Evolutionary conservation across 1,140 invertebrate species (phyloP).

Genomic region (Rhagoletis pomonella): DNA sequence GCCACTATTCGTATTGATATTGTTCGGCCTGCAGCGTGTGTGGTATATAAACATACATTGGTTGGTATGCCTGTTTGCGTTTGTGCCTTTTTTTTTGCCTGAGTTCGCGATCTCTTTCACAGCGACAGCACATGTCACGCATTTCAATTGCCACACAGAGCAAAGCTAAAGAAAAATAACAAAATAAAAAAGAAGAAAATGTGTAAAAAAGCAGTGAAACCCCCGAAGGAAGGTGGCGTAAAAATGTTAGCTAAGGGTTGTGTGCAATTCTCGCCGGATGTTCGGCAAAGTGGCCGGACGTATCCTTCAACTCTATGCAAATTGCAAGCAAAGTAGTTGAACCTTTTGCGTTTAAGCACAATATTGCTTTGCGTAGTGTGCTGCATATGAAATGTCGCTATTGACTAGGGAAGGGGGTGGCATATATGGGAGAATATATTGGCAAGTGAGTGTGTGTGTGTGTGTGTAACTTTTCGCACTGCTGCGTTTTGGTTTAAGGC

Average conservation of each 20-base stretch:
- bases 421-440: not conserved
- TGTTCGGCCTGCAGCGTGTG: not conserved
- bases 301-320: slow-evolving; percentile 49
- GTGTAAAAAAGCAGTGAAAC: not conserved
- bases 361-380: not conserved
- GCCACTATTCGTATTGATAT: slow-evolving; percentile 35
- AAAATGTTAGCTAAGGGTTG: not conserved
- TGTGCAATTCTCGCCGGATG: not conserved
- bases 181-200: not conserved
- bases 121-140: slow-evolving; percentile 38
- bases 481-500: not conserved
- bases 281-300: slow-evolving; percentile 26
- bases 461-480: not conserved
- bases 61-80: not conserved
- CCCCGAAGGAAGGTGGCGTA: not conserved
- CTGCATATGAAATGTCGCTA: not conserved
- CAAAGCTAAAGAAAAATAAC: not conserved
- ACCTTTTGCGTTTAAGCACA: slow-evolving; percentile 15
- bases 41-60: not conserved
- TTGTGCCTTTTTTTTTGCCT: not conserved
- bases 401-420: not conserved
- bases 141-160: slow-evolving; percentile 9
- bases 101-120: not conserved
- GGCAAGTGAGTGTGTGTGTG: not conserved
- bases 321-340: slow-evolving; percentile 35